Evolutionary conservation across 2,797 vertebrate genomes (phyloP).

Genomic region (Xiphorhynchus erythropygius): DNA sequence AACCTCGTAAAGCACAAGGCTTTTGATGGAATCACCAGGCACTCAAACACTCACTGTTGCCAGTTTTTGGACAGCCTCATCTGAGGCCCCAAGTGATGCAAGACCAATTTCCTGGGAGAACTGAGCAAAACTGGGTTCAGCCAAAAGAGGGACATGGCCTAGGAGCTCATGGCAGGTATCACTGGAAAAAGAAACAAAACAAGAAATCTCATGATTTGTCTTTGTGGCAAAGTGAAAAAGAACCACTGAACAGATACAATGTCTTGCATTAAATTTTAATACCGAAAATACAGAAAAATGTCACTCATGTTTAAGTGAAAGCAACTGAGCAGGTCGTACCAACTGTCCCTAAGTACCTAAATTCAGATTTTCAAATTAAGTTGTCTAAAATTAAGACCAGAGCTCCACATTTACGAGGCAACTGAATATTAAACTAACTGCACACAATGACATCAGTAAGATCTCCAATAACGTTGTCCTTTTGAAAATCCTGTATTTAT

Average conservation of each 20-base stretch:
- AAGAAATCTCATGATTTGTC: not conserved
- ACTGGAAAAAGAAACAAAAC: slow-evolving; percentile 71
- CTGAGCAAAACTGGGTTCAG: slow-evolving; percentile 94
- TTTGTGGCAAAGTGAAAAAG: not conserved
- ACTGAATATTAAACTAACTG: not conserved
- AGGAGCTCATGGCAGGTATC: slow-evolving; percentile 95
- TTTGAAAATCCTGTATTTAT: not conserved
- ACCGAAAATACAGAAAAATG: not conserved
- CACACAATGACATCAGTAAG: not conserved
- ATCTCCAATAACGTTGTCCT: not conserved
- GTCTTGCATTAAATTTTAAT: not conserved
- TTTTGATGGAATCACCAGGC: not conserved
- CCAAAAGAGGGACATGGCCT: slow-evolving; percentile 91
- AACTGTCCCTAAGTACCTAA: not conserved
- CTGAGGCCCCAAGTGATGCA: slow-evolving; percentile 91
- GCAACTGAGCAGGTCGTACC: not conserved
- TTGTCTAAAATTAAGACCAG: not conserved
- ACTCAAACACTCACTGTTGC: slow-evolving; percentile 83
- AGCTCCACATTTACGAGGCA: not conserved
- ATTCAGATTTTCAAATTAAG: not conserved
- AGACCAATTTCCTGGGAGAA: slow-evolving; percentile 96
- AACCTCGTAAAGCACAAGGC: not conserved
- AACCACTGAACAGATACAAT: not conserved
- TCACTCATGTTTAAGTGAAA: not conserved
- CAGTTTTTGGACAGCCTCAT: slow-evolving; percentile 91